Conservation (phyloP, 1,140 invertebrate genomes). For the Macrobrachium nipponense region DNA sequence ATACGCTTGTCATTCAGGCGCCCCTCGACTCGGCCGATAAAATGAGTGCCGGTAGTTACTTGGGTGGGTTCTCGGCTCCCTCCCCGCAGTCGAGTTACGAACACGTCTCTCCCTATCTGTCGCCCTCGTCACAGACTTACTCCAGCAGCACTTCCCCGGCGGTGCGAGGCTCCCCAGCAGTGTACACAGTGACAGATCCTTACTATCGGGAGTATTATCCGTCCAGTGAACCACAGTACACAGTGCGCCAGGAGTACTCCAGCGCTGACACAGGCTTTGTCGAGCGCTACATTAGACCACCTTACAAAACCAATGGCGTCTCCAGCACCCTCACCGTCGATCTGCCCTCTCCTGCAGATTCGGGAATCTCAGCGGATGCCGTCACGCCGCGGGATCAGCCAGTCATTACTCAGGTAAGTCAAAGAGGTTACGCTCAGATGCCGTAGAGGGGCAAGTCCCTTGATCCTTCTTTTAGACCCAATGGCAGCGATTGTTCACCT, state of each 20-base stretch:
- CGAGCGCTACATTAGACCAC: constrained; percentile 73
- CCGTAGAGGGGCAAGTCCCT: background rate
- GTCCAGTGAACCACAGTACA: constrained; percentile 45
- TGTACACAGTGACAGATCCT: constrained; percentile 69
- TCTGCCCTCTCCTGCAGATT: constrained; percentile 86
- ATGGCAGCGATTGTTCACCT: too few species aligned
- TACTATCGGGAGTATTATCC: constrained; percentile 70
- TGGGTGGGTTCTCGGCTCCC: constrained; percentile 69
- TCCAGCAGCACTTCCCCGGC: constrained; percentile 67
- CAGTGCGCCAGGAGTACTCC: constrained; percentile 67
- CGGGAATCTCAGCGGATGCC: constrained; percentile 89
- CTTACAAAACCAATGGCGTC: constrained; percentile 56
- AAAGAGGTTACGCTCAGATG: background rate
- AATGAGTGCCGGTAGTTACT: constrained; percentile 66
- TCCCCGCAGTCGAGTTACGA: constrained; percentile 72
- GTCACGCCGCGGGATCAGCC: constrained; percentile 89
- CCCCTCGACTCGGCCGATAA: constrained; percentile 69
- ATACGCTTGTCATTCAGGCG: constrained; percentile 54
- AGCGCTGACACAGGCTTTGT: constrained; percentile 69
- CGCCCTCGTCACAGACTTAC: constrained; percentile 71
- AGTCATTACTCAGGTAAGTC: constrained; percentile 77
- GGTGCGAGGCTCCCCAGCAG: constrained; percentile 65
- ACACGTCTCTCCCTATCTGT: constrained; percentile 71
- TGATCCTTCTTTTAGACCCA: background rate
- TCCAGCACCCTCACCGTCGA: constrained; percentile 74